Evolutionary conservation across 2,797 vertebrate species (phyloP).

Genomic region (Crenichthys baileyi): DNA sequence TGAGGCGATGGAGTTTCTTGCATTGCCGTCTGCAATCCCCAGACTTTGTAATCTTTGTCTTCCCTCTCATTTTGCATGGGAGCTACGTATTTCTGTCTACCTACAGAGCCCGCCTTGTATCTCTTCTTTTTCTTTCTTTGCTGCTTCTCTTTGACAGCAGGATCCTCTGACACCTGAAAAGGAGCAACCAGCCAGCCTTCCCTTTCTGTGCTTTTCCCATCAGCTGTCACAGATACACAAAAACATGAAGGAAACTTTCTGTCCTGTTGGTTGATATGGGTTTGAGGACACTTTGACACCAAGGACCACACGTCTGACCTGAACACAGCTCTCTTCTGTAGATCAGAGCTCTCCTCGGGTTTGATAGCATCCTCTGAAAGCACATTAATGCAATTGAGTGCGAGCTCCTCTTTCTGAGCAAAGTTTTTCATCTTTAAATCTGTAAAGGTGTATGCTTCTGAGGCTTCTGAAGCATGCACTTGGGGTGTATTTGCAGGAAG

Average conservation of each 20-base stretch:
- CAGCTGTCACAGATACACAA: constrained; percentile 15
- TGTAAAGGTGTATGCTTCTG: constrained; percentile 13
- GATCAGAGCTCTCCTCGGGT: constrained; percentile 6
- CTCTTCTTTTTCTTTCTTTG: constrained; percentile 37
- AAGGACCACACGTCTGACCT: constrained; percentile 8
- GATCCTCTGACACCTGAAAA: constrained; percentile 35
- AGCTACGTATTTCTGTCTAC: constrained; percentile 23
- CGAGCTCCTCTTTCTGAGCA: background rate
- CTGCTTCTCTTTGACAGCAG: constrained; percentile 22
- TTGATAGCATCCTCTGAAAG: background rate
- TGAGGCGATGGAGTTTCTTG: constrained; percentile 10
- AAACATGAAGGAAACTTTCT: constrained; percentile 15
- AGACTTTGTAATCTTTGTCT: constrained; percentile 54
- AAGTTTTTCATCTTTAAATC: constrained; percentile 23
- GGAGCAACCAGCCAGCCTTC: constrained; percentile 41
- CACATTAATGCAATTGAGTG: constrained; percentile 2
- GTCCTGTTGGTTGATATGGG: constrained; percentile 13
- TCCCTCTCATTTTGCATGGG: constrained; percentile 15
- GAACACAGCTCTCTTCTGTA: background rate
- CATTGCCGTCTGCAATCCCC: constrained; percentile 30
- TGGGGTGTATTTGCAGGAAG: constrained; percentile 38
- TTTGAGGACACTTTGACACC: background rate
- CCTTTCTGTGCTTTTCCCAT: constrained; percentile 7
- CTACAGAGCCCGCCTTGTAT: constrained; percentile 21
- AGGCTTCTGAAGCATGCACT: background rate